Percentiles rank a stretch among this genome's conserved stretches.
These are phyloP conservation scores for Cyprinodon diabolis DNA, from an alignment of 2,797 vertebrate genomes.

Conservation along the genomic window DNA sequence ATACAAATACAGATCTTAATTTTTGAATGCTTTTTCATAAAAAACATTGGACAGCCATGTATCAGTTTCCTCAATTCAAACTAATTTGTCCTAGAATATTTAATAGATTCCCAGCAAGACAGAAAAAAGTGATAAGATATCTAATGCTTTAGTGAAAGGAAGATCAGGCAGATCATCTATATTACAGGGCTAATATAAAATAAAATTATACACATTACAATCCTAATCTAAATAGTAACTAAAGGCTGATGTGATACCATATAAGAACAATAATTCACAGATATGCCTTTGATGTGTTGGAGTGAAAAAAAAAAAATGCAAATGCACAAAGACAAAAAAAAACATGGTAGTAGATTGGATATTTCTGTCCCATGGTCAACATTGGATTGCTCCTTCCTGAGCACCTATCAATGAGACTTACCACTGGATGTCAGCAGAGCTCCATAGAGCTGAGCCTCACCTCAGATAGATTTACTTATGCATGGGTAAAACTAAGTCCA, in stretches of 20 bases:
- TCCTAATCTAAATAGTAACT: neutral
- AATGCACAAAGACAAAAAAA: neutral
- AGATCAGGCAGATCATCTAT: neutral
- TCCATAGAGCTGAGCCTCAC: slow-evolving; percentile 34
- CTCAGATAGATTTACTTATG: neutral
- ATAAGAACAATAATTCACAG: neutral
- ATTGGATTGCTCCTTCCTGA: neutral
- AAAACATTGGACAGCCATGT: neutral
- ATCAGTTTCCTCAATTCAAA: neutral
- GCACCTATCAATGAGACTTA: slow-evolving; percentile 6
- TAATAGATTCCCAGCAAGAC: neutral
- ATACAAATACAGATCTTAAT: neutral
- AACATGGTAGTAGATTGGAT: neutral
- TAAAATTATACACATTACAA: neutral
- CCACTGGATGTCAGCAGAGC: slow-evolving; percentile 74
- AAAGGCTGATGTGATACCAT: neutral
- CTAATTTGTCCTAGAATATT: neutral
- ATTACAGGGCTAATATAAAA: neutral
- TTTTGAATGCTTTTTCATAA: neutral
- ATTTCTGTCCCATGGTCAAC: neutral
- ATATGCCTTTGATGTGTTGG: neutral
- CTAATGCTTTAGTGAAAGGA: neutral
- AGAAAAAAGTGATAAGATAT: neutral
- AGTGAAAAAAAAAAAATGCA: neutral
- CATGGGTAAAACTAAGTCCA: neutral